phyloP scores from a whole-genome alignment of 2,888 invertebrate species.

The Blastobasis lacticolella region DNA sequence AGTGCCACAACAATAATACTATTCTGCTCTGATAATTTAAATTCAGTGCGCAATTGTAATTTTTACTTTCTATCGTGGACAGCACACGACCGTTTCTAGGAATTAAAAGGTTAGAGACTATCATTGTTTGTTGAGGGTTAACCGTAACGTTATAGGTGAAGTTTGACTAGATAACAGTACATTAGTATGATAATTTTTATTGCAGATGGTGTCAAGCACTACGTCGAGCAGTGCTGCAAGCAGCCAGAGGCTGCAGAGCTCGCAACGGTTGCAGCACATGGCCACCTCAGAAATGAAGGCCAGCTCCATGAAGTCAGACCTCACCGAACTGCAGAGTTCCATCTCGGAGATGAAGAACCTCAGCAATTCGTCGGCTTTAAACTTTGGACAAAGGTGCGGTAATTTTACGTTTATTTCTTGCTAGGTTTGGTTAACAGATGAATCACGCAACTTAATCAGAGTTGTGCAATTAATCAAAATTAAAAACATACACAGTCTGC shows the following conservation, averaged over 20 bases:
- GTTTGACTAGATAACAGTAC: too few species aligned
- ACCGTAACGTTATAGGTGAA: too few species aligned
- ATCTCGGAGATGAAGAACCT: slow-evolving; percentile 91
- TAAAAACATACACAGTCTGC: too few species aligned
- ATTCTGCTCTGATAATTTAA: too few species aligned
- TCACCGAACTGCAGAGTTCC: slow-evolving; percentile 85
- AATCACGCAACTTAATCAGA: too few species aligned
- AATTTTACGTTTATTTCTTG: too few species aligned
- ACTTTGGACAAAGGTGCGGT: slow-evolving; percentile 60
- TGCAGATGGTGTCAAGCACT: slow-evolving; percentile 72
- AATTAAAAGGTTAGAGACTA: neutral
- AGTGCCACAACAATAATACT: too few species aligned
- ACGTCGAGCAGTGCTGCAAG: slow-evolving; percentile 75
- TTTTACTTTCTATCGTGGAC: slow-evolving; percentile 1
- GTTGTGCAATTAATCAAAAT: too few species aligned
- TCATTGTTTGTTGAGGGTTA: too few species aligned
- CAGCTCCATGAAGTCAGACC: slow-evolving; percentile 86
- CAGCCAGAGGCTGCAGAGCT: slow-evolving; percentile 74
- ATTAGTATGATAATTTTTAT: slow-evolving; percentile 8
- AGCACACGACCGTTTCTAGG: neutral
- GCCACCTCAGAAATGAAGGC: slow-evolving; percentile 85
- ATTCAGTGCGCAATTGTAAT: slow-evolving; percentile 1
- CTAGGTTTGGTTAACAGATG: too few species aligned
- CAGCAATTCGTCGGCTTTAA: slow-evolving; percentile 57
- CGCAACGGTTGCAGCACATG: slow-evolving; percentile 69